Conservation (phyloP, 2,888 invertebrate genomes). For the Steinernema carpocapsae region DNA sequence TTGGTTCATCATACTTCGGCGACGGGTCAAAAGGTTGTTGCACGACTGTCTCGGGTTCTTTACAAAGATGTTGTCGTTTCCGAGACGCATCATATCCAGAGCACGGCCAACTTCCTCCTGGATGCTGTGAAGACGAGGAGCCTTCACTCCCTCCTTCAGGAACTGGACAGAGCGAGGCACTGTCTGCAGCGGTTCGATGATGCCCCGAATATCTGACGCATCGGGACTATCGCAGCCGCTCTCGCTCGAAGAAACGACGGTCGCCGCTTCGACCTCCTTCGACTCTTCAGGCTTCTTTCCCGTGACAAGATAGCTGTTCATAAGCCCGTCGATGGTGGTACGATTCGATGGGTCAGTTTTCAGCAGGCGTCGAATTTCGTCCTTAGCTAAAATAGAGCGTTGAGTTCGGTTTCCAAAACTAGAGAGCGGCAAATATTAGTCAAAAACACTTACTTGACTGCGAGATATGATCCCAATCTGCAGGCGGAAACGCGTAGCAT, state of each 20-base stretch:
- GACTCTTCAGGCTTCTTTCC: slow-evolving; percentile 42
- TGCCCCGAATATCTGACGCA: slow-evolving; percentile 13
- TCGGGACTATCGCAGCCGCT: slow-evolving; percentile 24
- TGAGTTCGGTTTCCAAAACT: slow-evolving; percentile 36
- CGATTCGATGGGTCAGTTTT: slow-evolving; percentile 63
- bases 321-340: slow-evolving; percentile 63
- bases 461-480: slow-evolving; percentile 92
- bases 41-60: slow-evolving; percentile 52
- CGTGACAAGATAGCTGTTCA: slow-evolving; percentile 56
- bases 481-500: slow-evolving; percentile 94
- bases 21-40: slow-evolving; percentile 48
- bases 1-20: slow-evolving; percentile 35
- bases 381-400: slow-evolving; percentile 61
- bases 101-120: slow-evolving; percentile 67
- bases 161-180: slow-evolving; percentile 56
- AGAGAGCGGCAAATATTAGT: slow-evolving; percentile 16
- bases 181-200: slow-evolving; percentile 44
- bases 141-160: slow-evolving; percentile 61
- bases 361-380: slow-evolving; percentile 59
- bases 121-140: slow-evolving; percentile 63
- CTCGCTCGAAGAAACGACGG: neutral
- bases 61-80: slow-evolving; percentile 55
- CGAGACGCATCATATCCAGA: slow-evolving; percentile 65
- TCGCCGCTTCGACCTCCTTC: slow-evolving; percentile 24
- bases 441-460: slow-evolving; percentile 75